A percentile compares a stretch with the other conserved stretches of the same genome.
Conservation (phyloP, 2,113 vertebrate genomes). For the Colossoma macropomum region DNA sequence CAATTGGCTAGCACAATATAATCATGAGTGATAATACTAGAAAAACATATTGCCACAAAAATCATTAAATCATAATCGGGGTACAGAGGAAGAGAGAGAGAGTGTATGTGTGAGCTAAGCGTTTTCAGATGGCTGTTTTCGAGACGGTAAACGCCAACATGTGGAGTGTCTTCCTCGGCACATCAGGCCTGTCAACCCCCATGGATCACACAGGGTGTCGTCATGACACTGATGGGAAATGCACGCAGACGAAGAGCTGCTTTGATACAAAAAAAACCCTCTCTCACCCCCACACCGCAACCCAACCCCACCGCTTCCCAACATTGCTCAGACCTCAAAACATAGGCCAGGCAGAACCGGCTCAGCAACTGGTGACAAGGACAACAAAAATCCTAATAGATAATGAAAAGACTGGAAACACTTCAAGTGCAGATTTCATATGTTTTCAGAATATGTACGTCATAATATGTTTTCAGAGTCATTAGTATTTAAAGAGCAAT, state of each 20-base stretch:
- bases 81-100: slow-evolving; percentile 25
- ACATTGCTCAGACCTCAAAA: slow-evolving; percentile 46
- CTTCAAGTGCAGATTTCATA: background rate
- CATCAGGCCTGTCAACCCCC: slow-evolving; percentile 21
- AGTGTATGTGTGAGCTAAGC: slow-evolving; percentile 48
- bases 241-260: slow-evolving; percentile 31
- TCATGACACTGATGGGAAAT: slow-evolving; percentile 53
- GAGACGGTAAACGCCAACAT: slow-evolving; percentile 47
- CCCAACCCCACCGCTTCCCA: slow-evolving; percentile 35
- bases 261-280: slow-evolving; percentile 46
- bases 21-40: slow-evolving; percentile 57
- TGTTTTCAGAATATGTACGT: no score
- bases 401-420: slow-evolving; percentile 30
- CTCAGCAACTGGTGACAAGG: no score
- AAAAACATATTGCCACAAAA: slow-evolving; percentile 54
- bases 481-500: no score
- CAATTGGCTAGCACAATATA: slow-evolving; percentile 34
- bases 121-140: slow-evolving; percentile 58
- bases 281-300: background rate
- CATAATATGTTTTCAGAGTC: no score
- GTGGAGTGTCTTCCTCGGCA: slow-evolving; percentile 35
- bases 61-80: slow-evolving; percentile 54
- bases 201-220: slow-evolving; percentile 43
- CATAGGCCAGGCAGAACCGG: background rate
- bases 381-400: no score